These are phyloP conservation scores for Mythimna albipuncta DNA, from an alignment of 2,888 invertebrate genomes.

Conservation along the genomic window DNA sequence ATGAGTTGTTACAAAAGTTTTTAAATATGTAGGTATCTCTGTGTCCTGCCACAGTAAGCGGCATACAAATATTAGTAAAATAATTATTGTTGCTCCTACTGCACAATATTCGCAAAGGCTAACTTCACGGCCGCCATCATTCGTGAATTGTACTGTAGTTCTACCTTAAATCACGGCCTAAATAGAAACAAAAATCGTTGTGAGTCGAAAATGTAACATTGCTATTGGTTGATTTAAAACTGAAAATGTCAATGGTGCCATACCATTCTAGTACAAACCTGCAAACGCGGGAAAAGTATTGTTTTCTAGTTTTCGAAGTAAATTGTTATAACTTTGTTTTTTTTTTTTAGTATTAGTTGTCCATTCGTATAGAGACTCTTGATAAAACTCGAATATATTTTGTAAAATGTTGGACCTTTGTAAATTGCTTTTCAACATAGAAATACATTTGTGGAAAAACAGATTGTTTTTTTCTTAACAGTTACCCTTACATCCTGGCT, in stretches of 20 bases:
- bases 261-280: conserved; percentile 55
- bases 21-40: no score
- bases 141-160: no score
- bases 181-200: conserved; percentile 3
- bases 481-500: not conserved
- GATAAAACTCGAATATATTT: conserved; percentile 64
- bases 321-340: conserved; percentile 45
- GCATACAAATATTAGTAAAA: no score
- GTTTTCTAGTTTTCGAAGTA: conserved; percentile 48
- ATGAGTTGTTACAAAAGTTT: no score
- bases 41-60: no score
- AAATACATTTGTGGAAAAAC: conserved; percentile 53
- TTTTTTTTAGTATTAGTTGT: conserved; percentile 49
- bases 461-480: not conserved
- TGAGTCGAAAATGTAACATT: conserved; percentile 24
- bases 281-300: conserved; percentile 49
- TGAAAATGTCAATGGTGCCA: conserved; percentile 52
- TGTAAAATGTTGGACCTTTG: conserved; percentile 59
- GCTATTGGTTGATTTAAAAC: conserved; percentile 36
- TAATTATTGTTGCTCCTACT: no score
- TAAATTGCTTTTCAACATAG: conserved; percentile 48
- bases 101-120: no score
- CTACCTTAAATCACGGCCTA: conserved; percentile 1
- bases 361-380: conserved; percentile 49
- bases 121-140: no score